Base-by-base conservation (phyloP, 2,797 vertebrate genomes). In the Chelon labrosus region DNA sequence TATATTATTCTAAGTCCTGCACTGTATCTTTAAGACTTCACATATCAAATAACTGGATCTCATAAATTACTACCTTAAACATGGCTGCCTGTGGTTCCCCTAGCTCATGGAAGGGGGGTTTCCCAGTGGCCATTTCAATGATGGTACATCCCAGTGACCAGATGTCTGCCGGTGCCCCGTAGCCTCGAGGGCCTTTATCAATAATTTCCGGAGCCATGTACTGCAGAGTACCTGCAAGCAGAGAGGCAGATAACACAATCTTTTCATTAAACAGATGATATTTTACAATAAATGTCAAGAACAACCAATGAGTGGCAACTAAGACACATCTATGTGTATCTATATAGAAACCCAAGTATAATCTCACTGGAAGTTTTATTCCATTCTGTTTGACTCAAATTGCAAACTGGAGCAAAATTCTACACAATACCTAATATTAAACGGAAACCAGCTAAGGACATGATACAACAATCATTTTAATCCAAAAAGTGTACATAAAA, bases 201-300 rank as follows among this genome's bases (percentile, higher is more conserved):
- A 98, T 98, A 82, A 98, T 96, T 81, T 98, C 97, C 6, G 97
- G 97, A 27, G 97, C 97, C 97, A 98, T 98, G 86, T 98, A 98
- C 88, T 98, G 97, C 35, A 98, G 90, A 8, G 97, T 98, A 2
- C 97, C 97, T 91, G 63, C 59, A 60, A 44, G 42, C 10, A 61
- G 17, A 77, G 10, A 56, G 16, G 14, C 41, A 58, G 44, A 50
- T 6, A 2, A 3, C 10, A 50, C 19, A 22, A 22, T 5, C 31
- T 7, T 35, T 35, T 35, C 5, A 8, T 35, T 35, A 3, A 35
- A 35, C 31, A 35, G 7, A 35, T 35, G 2, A 35, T 35, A 35
- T 35, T 35, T 35, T 8, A 35, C 31, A 35, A 35, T 35, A 8
- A 35, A 35, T 8, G 31, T 35, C 7, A 35, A 35, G 6, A 35